Evolutionary conservation across 2,797 vertebrate species (phyloP).

Genomic region (Sparus aurata): DNA sequence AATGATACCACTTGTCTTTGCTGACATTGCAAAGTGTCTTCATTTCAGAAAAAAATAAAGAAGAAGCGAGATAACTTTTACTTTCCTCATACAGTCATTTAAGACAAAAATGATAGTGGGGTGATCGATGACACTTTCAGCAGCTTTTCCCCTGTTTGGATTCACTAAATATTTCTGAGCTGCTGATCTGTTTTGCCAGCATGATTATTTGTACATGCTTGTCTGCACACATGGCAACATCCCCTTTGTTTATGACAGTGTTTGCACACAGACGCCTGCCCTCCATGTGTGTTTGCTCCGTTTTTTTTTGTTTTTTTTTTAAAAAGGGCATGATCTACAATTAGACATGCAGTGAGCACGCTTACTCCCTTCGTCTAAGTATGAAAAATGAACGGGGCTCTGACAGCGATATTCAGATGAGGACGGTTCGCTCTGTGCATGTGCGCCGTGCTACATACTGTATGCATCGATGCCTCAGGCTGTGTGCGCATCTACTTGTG

Average conservation of each 20-base stretch:
- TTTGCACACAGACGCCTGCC: background rate
- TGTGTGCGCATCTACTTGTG: conserved; percentile 18
- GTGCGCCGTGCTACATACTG: background rate
- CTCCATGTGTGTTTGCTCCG: background rate
- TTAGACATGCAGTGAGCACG: conserved; percentile 16
- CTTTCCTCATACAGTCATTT: background rate
- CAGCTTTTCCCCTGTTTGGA: conserved; percentile 27
- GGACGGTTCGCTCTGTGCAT: background rate
- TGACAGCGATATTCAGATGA: conserved; percentile 40
- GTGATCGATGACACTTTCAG: conserved; percentile 29
- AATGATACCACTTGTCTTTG: conserved; percentile 1
- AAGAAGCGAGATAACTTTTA: background rate
- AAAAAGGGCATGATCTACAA: conserved; percentile 7
- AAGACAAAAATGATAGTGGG: background rate
- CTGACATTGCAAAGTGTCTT: background rate
- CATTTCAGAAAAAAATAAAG: background rate
- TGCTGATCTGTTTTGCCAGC: conserved; percentile 5
- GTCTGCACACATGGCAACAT: conserved; percentile 14
- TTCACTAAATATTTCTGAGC: background rate
- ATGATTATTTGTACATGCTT: conserved; percentile 7
- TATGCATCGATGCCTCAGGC: conserved; percentile 11
- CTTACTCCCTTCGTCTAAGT: conserved; percentile 25
- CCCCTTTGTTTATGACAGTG: background rate
- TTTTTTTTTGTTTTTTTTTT: background rate
- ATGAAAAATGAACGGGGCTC: conserved; percentile 50